A percentile compares a stretch with the other conserved stretches of the same genome.
Evolutionary conservation across 1,140 invertebrate genomes (phyloP).

Genomic region (Zaprionus capensis): DNA sequence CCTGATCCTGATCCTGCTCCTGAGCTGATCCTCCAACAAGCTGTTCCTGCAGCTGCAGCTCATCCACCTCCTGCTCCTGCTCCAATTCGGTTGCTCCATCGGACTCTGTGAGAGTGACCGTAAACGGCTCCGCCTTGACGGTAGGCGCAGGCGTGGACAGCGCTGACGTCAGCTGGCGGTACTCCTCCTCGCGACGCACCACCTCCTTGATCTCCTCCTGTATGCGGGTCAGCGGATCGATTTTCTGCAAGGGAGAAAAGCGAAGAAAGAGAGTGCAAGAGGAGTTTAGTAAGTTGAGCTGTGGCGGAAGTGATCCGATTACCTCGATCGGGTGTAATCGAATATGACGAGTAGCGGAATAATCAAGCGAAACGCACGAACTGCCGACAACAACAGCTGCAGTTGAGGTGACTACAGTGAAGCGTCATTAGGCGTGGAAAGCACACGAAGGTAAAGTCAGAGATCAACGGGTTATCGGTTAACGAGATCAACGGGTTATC

Average conservation of each 20-base stretch:
- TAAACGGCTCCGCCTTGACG: constrained; percentile 42
- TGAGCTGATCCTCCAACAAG: constrained; percentile 4
- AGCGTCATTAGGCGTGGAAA: not conserved
- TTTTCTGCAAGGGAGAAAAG: constrained; percentile 83
- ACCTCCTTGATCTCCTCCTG: constrained; percentile 89
- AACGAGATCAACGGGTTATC: not conserved
- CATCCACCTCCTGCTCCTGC: constrained; percentile 7
- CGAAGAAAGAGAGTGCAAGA: not conserved
- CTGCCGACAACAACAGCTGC: constrained; percentile 14
- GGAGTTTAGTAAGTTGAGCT: constrained; percentile 19
- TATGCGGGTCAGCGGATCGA: constrained; percentile 87
- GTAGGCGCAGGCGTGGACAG: constrained; percentile 31
- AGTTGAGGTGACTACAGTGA: constrained; percentile 18
- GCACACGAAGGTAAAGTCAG: not conserved
- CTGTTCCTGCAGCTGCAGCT: constrained; percentile 7
- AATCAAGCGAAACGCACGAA: constrained; percentile 23
- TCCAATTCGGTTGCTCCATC: constrained; percentile 1
- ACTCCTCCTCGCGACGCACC: constrained; percentile 88
- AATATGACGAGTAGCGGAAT: constrained; percentile 31
- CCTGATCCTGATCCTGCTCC: constrained; percentile 51
- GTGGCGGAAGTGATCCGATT: constrained; percentile 56
- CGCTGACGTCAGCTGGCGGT: constrained; percentile 86
- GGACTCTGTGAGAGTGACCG: constrained; percentile 66
- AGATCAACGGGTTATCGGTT: not conserved
- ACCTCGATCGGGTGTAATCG: constrained; percentile 51